phyloP scores from a whole-genome alignment of 2,888 invertebrate species.

The Drosophila suboccidentalis region DNA sequence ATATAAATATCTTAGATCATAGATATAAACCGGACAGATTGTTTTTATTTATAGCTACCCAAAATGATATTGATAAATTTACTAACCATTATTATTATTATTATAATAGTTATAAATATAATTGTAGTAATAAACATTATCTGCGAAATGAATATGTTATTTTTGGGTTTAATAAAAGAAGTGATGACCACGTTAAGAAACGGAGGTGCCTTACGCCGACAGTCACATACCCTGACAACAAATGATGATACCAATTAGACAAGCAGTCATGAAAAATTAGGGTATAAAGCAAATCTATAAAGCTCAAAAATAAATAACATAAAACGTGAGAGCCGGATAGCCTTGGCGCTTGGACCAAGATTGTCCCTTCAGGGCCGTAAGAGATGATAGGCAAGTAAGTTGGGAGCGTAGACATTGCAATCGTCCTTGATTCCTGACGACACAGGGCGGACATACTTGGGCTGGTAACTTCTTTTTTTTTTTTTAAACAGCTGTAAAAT shows the following conservation, averaged over 20 bases:
- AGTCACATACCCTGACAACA: background rate
- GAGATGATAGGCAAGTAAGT: constrained; percentile 49
- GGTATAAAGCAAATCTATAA: constrained; percentile 15
- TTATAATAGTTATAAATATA: too few species aligned
- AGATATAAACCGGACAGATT: too few species aligned
- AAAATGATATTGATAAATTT: too few species aligned
- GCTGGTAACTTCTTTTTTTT: constrained; percentile 27
- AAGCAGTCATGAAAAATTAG: background rate
- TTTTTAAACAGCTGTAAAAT: constrained; percentile 82
- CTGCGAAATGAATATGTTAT: background rate
- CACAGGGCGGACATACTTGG: constrained; percentile 48
- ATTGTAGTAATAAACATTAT: too few species aligned
- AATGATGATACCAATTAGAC: background rate
- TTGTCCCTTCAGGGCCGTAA: constrained; percentile 24
- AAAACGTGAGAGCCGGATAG: constrained; percentile 17
- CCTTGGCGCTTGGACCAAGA: background rate
- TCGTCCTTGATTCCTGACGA: constrained; percentile 57
- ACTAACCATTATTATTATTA: too few species aligned
- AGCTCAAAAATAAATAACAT: constrained; percentile 47
- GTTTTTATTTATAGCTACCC: too few species aligned
- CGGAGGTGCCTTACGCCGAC: background rate
- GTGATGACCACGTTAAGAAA: background rate
- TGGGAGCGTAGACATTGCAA: constrained; percentile 39
- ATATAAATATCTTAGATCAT: too few species aligned
- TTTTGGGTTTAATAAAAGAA: background rate